These are phyloP conservation scores for Macrobrachium nipponense DNA, from an alignment of 1,140 invertebrate species.

Conservation along the genomic window DNA sequence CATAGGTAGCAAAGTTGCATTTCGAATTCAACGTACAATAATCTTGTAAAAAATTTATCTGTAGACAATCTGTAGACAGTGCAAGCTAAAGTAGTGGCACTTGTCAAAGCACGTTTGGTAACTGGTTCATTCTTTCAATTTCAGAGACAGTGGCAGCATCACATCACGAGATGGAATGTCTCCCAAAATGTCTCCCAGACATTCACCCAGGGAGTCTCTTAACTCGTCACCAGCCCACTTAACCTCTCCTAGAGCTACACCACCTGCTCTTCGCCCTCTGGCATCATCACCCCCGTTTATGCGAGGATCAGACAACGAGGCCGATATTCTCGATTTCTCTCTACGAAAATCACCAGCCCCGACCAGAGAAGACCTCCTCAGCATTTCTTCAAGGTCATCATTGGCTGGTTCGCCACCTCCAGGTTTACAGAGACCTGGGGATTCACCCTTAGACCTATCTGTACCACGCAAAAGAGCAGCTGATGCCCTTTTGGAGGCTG, in stretches of 20 bases:
- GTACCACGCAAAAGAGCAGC: conserved; percentile 77
- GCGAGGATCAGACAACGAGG: conserved; percentile 59
- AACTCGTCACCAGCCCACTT: conserved; percentile 56
- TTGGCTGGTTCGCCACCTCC: conserved; percentile 67
- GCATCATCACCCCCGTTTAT: conserved; percentile 43
- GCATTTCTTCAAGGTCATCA: conserved; percentile 54
- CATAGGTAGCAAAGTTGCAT: too few relatives aligned
- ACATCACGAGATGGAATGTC: conserved; percentile 60
- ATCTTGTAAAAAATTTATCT: too few relatives aligned
- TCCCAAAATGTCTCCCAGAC: conserved; percentile 60
- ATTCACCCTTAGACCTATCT: conserved; percentile 83
- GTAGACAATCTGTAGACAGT: too few relatives aligned
- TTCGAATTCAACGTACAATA: too few relatives aligned
- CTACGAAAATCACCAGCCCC: conserved; percentile 52
- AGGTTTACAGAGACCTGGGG: conserved; percentile 72
- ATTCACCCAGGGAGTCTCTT: conserved; percentile 59
- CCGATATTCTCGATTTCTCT: conserved; percentile 63
- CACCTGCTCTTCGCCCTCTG: conserved; percentile 50
- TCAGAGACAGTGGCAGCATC: conserved; percentile 63
- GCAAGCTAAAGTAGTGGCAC: too few relatives aligned
- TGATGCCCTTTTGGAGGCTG: conserved; percentile 63
- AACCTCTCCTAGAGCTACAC: conserved; percentile 56
- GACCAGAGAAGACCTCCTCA: conserved; percentile 53
- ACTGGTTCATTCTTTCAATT: neutral
- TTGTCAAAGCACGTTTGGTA: neutral